Evolutionary conservation across 2,113 vertebrate species (phyloP).

Genomic region (Herpailurus yagouaroundi): DNA sequence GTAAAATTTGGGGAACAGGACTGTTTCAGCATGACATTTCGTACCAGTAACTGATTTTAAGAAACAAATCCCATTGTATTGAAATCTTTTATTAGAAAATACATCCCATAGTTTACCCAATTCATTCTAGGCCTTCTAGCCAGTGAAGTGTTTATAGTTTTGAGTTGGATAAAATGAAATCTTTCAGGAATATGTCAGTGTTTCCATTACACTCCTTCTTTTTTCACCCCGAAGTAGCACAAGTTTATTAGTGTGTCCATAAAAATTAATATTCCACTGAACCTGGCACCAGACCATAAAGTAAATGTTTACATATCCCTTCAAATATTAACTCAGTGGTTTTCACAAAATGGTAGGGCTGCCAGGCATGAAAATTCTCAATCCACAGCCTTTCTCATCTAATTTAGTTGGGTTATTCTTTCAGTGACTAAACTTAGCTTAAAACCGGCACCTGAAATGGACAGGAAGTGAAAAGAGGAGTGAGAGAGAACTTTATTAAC

Average conservation of each 20-base stretch:
- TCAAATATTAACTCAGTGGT: conserved; percentile 70
- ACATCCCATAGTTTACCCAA: conserved; percentile 41
- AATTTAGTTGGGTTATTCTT: conserved; percentile 55
- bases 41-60: conserved; percentile 18
- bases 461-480: not conserved
- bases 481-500: conserved; percentile 54
- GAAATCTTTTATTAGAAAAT: conserved; percentile 65
- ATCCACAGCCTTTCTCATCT: not conserved
- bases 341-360: conserved; percentile 43
- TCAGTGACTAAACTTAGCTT: conserved; percentile 37
- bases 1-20: not conserved
- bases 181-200: conserved; percentile 43
- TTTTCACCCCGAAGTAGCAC: conserved; percentile 53
- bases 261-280: conserved; percentile 77
- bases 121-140: conserved; percentile 58
- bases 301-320: conserved; percentile 76
- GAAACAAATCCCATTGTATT: conserved; percentile 37
- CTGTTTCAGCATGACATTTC: conserved; percentile 6
- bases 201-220: conserved; percentile 60
- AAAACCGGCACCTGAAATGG: conserved; percentile 46
- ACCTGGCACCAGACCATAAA: conserved; percentile 61
- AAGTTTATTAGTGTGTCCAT: conserved; percentile 77
- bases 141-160: conserved; percentile 70
- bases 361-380: conserved; percentile 43
- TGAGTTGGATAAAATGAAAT: conserved; percentile 49